These are phyloP conservation scores for Bombus waltoni DNA, from an alignment of 1,140 invertebrate genomes.

Conservation along the genomic window DNA sequence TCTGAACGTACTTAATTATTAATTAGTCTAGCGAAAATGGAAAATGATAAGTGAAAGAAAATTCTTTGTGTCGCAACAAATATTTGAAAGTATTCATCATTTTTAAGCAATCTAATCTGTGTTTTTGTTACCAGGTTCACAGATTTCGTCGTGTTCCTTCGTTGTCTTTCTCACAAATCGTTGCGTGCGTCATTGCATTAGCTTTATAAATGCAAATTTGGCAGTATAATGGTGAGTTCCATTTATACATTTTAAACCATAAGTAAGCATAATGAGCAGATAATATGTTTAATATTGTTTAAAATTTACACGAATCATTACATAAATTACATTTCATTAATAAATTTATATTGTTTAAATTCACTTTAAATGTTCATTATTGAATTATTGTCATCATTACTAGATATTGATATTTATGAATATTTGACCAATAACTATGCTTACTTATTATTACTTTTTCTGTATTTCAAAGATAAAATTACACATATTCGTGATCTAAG, in stretches of 20 bases:
- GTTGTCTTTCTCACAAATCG: neutral
- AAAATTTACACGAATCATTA: neutral
- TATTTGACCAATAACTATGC: neutral
- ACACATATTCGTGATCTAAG: no score
- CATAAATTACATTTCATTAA: neutral
- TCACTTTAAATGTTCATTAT: neutral
- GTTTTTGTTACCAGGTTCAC: neutral
- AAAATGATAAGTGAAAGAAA: no score
- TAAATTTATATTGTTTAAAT: neutral
- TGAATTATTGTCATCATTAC: neutral
- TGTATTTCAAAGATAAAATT: no score
- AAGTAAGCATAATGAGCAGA: neutral
- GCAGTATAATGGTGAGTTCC: neutral
- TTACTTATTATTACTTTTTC: neutral
- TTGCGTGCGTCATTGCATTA: no score
- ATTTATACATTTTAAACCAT: neutral
- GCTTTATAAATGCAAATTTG: no score
- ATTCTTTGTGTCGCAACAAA: no score
- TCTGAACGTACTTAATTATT: no score
- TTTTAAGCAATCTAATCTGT: neutral
- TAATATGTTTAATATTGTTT: neutral
- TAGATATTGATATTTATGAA: neutral
- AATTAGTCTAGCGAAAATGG: no score
- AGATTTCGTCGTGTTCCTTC: neutral
- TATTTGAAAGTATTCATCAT: no score